A percentile compares a stretch with the other conserved stretches of the same genome.
Evolutionary conservation across 1,140 invertebrate genomes (phyloP).

Genomic region (Platyscapa corneri): DNA sequence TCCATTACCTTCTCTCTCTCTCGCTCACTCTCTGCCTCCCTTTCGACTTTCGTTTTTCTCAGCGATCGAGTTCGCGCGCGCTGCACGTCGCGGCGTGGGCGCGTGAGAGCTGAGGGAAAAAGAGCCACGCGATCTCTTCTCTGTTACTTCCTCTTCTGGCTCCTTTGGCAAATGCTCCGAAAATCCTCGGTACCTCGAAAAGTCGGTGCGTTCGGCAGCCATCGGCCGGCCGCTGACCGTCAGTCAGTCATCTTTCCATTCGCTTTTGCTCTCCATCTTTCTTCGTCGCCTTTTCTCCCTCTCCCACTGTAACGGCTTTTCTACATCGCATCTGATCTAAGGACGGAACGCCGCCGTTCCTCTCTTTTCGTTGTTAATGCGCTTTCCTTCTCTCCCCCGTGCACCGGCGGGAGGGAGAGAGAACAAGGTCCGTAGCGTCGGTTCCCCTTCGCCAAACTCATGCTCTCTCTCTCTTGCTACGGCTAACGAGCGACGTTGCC

Average conservation of each 20-base stretch:
- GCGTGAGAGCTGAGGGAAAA: neutral
- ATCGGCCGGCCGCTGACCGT: neutral
- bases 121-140: neutral
- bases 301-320: neutral
- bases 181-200: neutral
- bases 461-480: conserved; percentile 3
- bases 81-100: neutral
- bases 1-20: neutral
- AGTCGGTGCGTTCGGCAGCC: no score
- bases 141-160: neutral
- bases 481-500: conserved; percentile 54
- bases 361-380: neutral
- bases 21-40: neutral
- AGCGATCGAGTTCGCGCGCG: conserved; percentile 19
- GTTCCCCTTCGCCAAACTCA: conserved; percentile 2
- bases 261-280: no score
- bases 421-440: conserved; percentile 33
- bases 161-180: neutral
- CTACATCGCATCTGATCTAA: neutral
- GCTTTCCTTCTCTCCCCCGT: neutral
- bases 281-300: neutral
- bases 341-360: neutral
- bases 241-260: no score
- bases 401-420: conserved; percentile 46
- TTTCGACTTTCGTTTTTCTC: neutral